Conservation (phyloP, 2,113 vertebrate genomes). For the Morone chrysops region DNA sequence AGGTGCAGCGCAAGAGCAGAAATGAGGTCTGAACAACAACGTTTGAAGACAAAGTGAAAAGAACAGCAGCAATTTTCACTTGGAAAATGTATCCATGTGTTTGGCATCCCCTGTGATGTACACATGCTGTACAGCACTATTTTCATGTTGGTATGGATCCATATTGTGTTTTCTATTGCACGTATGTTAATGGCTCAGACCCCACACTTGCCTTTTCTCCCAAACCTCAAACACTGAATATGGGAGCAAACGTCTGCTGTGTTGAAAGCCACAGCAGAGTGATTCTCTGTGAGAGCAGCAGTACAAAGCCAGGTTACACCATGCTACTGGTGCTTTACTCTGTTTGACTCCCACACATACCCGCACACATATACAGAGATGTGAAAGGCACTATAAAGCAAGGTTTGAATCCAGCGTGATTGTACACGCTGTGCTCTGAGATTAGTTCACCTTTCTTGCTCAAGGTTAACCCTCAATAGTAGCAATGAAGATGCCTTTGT, state of each 20-base stretch:
- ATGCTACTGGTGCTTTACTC: slow-evolving; percentile 28
- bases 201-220: too few relatives aligned
- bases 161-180: background rate
- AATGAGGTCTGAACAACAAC: slow-evolving; percentile 26
- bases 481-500: slow-evolving; percentile 41
- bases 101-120: background rate
- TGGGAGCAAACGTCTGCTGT: slow-evolving; percentile 5
- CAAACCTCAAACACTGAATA: background rate
- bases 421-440: slow-evolving; percentile 20
- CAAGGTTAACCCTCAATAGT: slow-evolving; percentile 35
- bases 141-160: background rate
- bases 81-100: background rate
- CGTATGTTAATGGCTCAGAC: background rate
- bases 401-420: slow-evolving; percentile 28
- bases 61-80: background rate
- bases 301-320: slow-evolving; percentile 23
- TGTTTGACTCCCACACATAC: background rate
- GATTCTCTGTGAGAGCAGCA: slow-evolving; percentile 24
- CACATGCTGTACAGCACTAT: background rate
- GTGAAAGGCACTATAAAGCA: slow-evolving; percentile 33
- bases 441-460: slow-evolving; percentile 45
- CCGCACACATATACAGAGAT: background rate
- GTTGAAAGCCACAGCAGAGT: slow-evolving; percentile 13
- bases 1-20: background rate
- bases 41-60: slow-evolving; percentile 21